Evolutionary conservation across 2,113 vertebrate genomes (phyloP), one percentile per base, ranked within the genome.

Genomic region (Neoarius graeffei): DNA sequence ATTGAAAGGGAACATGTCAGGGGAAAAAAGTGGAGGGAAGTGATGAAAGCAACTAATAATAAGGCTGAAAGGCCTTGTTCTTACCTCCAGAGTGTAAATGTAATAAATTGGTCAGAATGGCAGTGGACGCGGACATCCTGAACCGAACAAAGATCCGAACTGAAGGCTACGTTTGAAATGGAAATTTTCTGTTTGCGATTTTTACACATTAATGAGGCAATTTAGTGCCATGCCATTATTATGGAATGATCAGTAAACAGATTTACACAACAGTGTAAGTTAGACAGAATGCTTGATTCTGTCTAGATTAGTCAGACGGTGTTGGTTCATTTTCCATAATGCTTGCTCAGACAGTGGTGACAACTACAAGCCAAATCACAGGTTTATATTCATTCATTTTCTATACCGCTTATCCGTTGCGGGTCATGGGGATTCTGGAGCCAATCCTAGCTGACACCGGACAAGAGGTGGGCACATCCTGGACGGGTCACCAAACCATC

Each of bases 11-110:
- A 42, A 27, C 50, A 71, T 54, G 83, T n/a, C 62, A 30, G 52
- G 83, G 35, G 67, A n/a, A 11, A 57, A 69, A 67, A 62, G 59
- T 91, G 91, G 1, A 71, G 86, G 66, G 66, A 85, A 35, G 89
- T 93, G 94, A 95, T 95, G 93, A 95, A 95, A 95, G 94, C 79
- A 2, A 7, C 0, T 80, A 56, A 91, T 95, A 95, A 95, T 94
- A 93, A 95, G 94, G 83, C 92, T 91, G 69, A 94, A 94, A 93
- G 93, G 92, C 92, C 94, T 93, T 86, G 90, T 93, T 93, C 93
- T 93, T 91, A 93, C 94, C 94, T 94, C 95, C 91, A 92, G 94
- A 94, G 94, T 87, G 91, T 92, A 88, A 93, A 90, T 80, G 90
- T 87, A 82, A 91, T 91, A 84, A 92, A 93, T 92, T 92, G 92